Percentiles rank a stretch among this genome's conserved stretches.
These are phyloP conservation scores for Polypterus bichir DNA, from an alignment of 2,113 vertebrate species.

Conservation along the genomic window DNA sequence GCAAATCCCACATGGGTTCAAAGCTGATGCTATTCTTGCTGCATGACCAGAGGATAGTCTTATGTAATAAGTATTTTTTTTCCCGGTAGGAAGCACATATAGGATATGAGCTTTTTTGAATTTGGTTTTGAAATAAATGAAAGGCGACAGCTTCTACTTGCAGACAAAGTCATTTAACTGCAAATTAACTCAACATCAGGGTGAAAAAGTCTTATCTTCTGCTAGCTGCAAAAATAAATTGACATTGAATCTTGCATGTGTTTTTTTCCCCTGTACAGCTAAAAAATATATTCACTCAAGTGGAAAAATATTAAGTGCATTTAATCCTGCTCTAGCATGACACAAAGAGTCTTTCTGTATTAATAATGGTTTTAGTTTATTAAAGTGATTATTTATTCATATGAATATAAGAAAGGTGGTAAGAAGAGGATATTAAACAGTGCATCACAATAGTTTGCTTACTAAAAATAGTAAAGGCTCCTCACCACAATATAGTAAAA, in stretches of 20 bases:
- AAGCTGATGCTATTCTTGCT: background rate
- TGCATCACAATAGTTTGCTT: no score
- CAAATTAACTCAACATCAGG: slow-evolving; percentile 6
- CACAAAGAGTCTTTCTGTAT: background rate
- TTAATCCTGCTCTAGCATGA: slow-evolving; percentile 1
- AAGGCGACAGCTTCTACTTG: background rate
- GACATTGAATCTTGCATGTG: slow-evolving; percentile 1
- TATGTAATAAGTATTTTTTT: background rate
- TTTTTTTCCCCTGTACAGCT: background rate
- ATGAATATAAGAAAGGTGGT: no score
- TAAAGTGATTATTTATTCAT: no score
- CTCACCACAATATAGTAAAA: no score
- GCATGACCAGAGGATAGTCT: background rate
- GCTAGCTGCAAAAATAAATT: background rate
- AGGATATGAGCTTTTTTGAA: background rate
- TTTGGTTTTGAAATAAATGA: background rate
- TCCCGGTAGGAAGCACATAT: background rate
- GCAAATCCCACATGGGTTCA: background rate
- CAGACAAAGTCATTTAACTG: slow-evolving; percentile 8
- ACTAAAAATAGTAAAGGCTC: no score
- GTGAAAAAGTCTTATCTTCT: background rate
- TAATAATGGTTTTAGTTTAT: no score
- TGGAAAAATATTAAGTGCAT: slow-evolving; percentile 1
- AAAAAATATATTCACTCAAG: slow-evolving; percentile 1
- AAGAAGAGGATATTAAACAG: no score